Percentiles rank a stretch among this genome's conserved stretches.
Evolutionary conservation across 2,797 vertebrate genomes (phyloP).

Genomic region (Melanotaenia pygmaea): DNA sequence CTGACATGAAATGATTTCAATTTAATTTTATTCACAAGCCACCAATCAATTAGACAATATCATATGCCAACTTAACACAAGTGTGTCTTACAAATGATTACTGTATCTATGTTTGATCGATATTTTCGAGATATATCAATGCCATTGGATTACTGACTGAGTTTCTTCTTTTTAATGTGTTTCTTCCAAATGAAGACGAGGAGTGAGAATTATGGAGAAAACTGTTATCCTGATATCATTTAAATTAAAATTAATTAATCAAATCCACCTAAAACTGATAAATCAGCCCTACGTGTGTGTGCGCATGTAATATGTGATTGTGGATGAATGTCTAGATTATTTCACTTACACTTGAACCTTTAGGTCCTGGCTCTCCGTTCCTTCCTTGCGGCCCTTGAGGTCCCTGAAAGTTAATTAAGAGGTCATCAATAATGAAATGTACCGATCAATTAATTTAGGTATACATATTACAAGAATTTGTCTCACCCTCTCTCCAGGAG

Average conservation of each 20-base stretch:
- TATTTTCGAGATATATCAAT: too few species aligned
- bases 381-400: constrained; percentile 94
- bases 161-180: background rate
- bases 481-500: constrained; percentile 92
- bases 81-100: too few species aligned
- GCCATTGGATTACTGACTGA: too few species aligned
- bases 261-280: background rate
- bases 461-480: background rate
- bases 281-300: background rate
- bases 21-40: too few species aligned
- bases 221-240: background rate
- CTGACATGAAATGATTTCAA: too few species aligned
- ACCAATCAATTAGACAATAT: too few species aligned
- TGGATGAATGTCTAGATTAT: background rate
- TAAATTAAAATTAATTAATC: background rate
- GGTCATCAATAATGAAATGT: background rate
- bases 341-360: constrained; percentile 91
- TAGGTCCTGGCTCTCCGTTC: constrained; percentile 94
- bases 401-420: constrained; percentile 81
- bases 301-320: background rate
- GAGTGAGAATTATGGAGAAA: background rate
- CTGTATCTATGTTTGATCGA: too few species aligned
- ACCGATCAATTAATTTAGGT: background rate
- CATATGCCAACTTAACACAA: too few species aligned
- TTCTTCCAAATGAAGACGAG: background rate